Conservation (phyloP, 2,888 invertebrate species). For the Cantharis flavilabris region DNA sequence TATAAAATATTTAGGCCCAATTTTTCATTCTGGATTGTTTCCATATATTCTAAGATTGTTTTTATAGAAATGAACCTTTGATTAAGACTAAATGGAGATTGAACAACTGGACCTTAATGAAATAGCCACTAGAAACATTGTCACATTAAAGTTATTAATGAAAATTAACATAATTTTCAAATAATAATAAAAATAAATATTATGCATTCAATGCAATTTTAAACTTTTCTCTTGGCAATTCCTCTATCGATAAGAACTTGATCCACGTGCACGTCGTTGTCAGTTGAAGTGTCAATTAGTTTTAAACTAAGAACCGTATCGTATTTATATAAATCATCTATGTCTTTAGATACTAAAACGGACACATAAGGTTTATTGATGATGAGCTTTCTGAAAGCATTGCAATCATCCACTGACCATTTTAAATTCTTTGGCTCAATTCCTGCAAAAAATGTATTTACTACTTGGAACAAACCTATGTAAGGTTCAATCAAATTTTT, state of each 20-base stretch:
- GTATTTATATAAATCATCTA: slow-evolving; percentile 64
- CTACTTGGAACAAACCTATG: background rate
- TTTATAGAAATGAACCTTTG: no score
- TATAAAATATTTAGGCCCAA: no score
- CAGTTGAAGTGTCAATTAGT: slow-evolving; percentile 72
- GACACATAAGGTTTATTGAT: slow-evolving; percentile 73
- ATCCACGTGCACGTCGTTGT: slow-evolving; percentile 70
- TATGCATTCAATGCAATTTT: background rate
- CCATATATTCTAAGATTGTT: no score
- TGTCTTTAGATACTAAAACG: slow-evolving; percentile 64
- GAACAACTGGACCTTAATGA: no score
- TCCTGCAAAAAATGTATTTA: slow-evolving; percentile 48
- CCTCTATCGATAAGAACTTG: slow-evolving; percentile 67
- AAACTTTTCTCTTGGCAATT: slow-evolving; percentile 40
- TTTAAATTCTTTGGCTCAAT: slow-evolving; percentile 60
- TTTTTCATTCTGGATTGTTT: no score
- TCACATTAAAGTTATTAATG: background rate
- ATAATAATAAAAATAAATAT: background rate
- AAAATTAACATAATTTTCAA: background rate
- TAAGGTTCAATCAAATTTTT: background rate
- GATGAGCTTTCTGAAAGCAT: slow-evolving; percentile 73
- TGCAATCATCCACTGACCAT: slow-evolving; percentile 76
- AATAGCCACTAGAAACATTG: no score
- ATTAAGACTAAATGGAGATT: no score
- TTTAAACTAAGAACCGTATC: slow-evolving; percentile 68